Evolutionary conservation across 2,113 vertebrate genomes (phyloP).

Genomic region (Chaetorhynchus papuensis): DNA sequence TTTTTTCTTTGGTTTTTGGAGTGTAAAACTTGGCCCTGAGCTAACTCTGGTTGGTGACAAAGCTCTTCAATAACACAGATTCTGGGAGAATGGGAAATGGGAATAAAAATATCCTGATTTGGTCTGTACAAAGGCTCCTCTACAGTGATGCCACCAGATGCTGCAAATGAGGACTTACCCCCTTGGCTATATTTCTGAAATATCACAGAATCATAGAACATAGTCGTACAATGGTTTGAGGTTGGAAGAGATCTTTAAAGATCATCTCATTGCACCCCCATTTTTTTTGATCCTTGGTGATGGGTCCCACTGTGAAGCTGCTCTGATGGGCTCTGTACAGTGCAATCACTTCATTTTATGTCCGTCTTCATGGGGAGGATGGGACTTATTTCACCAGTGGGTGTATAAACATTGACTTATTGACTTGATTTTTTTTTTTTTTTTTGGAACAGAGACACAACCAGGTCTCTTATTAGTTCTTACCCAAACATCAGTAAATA

Average conservation of each 20-base stretch:
- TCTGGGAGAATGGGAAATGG: not conserved
- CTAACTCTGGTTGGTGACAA: not conserved
- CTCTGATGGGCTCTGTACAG: not conserved
- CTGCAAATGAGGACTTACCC: not conserved
- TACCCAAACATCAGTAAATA: slow-evolving; percentile 38
- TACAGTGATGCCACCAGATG: not conserved
- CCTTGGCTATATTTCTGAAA: not conserved
- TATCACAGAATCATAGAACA: not conserved
- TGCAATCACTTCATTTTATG: slow-evolving; percentile 1
- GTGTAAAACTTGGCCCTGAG: not conserved
- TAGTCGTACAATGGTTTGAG: not conserved
- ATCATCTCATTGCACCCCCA: not conserved
- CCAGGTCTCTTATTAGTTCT: slow-evolving; percentile 19
- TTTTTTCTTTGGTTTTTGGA: not conserved
- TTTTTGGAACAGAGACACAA: not conserved
- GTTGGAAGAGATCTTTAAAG: not conserved
- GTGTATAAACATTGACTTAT: slow-evolving; percentile 49
- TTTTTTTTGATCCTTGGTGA: not conserved
- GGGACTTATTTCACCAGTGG: not conserved
- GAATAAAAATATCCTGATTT: not conserved
- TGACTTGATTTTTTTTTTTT: not conserved
- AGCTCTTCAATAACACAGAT: not conserved
- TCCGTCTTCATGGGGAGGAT: not conserved
- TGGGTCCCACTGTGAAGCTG: not conserved
- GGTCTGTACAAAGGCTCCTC: not conserved